Percentiles rank a stretch among this genome's conserved stretches.
Conservation (phyloP, 2,797 vertebrate genomes). For the Catharus ustulatus region DNA sequence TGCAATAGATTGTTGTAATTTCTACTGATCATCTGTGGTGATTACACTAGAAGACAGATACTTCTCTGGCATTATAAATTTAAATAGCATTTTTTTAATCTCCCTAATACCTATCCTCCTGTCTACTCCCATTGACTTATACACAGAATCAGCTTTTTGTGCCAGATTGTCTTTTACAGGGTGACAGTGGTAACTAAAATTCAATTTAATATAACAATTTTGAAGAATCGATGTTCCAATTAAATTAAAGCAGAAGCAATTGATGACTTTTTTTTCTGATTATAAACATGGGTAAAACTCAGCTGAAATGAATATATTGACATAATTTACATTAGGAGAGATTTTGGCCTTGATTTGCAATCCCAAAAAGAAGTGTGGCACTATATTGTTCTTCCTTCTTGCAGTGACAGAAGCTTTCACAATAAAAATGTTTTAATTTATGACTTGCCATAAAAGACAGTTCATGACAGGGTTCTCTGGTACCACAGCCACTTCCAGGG, state of each 20-base stretch:
- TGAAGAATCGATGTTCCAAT: not conserved
- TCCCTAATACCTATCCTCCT: not conserved
- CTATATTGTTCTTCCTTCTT: not conserved
- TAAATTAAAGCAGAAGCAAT: constrained; percentile 17
- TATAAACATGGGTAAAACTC: not conserved
- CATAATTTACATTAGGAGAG: not conserved
- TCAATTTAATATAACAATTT: not conserved
- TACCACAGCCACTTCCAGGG: constrained; percentile 3
- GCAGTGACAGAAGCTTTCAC: constrained; percentile 11
- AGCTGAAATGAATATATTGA: not conserved
- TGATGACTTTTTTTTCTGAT: not conserved
- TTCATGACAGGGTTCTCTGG: constrained; percentile 12
- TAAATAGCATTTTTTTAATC: not conserved
- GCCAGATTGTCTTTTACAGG: constrained; percentile 11
- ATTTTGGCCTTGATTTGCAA: constrained; percentile 5
- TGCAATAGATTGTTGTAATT: not conserved
- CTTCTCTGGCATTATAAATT: constrained; percentile 1
- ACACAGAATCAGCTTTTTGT: not conserved
- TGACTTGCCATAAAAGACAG: constrained; percentile 13
- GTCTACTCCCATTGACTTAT: not conserved
- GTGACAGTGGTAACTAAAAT: not conserved
- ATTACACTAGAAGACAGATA: not conserved
- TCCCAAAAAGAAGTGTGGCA: not conserved
- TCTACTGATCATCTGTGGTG: not conserved
- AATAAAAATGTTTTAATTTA: constrained; percentile 48